Evolutionary conservation across 2,888 invertebrate genomes (phyloP).

Genomic region (Rambutsinella grinnellia): DNA sequence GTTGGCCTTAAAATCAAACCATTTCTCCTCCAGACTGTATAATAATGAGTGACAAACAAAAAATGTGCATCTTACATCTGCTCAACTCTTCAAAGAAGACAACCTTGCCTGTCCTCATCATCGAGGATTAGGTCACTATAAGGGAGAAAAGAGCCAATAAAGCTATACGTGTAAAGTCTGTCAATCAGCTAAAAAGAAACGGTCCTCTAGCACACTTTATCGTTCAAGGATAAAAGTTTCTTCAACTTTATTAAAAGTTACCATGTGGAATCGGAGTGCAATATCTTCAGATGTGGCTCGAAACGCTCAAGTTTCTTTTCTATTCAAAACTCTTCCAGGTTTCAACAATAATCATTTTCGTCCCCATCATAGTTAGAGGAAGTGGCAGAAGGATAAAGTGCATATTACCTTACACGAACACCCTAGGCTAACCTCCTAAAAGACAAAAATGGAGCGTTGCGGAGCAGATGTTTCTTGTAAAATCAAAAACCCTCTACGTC

Average conservation of each 20-base stretch:
- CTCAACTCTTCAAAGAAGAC: constrained; percentile 21
- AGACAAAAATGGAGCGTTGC: constrained; percentile 25
- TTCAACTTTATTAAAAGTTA: constrained; percentile 30
- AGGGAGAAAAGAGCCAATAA: neutral
- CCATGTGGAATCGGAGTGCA: too few relatives aligned
- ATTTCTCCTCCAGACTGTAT: constrained; percentile 8
- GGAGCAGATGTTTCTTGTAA: constrained; percentile 53
- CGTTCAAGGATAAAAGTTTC: constrained; percentile 45
- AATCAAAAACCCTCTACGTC: too few relatives aligned
- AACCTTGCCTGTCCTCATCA: constrained; percentile 40
- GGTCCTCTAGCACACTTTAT: neutral
- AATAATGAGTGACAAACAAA: constrained; percentile 32
- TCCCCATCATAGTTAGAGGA: too few relatives aligned
- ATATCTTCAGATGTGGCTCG: too few relatives aligned
- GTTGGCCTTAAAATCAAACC: constrained; percentile 42
- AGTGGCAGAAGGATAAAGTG: neutral
- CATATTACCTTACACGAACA: constrained; percentile 1
- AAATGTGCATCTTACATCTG: constrained; percentile 47
- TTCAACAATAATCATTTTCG: too few relatives aligned
- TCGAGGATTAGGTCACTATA: neutral
- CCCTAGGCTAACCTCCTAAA: constrained; percentile 12
- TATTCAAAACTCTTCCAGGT: too few relatives aligned
- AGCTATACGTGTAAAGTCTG: constrained; percentile 12
- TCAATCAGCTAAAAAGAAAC: constrained; percentile 29
- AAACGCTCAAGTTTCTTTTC: too few relatives aligned